Evolutionary conservation across 2,888 invertebrate genomes (phyloP), one percentile per base, ranked within the genome.

Genomic region (Plagiodera versicolora): DNA sequence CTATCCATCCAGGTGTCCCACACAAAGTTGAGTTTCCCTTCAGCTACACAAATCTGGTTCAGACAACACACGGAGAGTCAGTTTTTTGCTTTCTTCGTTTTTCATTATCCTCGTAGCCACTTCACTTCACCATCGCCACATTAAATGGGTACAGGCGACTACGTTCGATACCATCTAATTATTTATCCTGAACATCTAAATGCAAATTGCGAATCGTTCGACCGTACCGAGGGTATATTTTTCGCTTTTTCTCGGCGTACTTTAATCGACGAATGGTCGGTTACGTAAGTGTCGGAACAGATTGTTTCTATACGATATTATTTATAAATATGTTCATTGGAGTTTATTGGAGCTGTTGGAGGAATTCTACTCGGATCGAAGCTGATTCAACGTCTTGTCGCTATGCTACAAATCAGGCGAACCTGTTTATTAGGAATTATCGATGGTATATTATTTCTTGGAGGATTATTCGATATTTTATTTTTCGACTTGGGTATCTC

Each of bases 131-230:
- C 59, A 59, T 59, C 49, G 51, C 56, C 57, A 63, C 60, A 53
- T 53, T 63, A 59, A 57, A 60, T 60, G 48, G 53, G 59, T 56
- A 60, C 35, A 58, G 52, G 55, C 60, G 63, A 60, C 60, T 60
- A 19, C 18, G 53, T 57, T 14, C 39, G 63, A 57, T 60, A 57
- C 48, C 56, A 59, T 63, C 63, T 63, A 54, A 59, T 61, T 61
- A 58, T 59, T 56, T 63, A 63, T 60, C 59, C 48, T 45, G 47
- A 60, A 56, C 54, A 63, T 63, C 63, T 60, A 59, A 57, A 63
- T 63, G 60, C 56, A 60, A 60, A 60, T 60, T 60, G 60, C 56
- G 30, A 52, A 30, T 47, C 56, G 52, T 52, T 60, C 56, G 44
- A 39, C 51, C 60, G 56, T 52, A 56, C 56, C 52, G 56, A 51